Evolutionary conservation across 2,888 invertebrate genomes (phyloP).

Genomic region (Cabera pusaria): DNA sequence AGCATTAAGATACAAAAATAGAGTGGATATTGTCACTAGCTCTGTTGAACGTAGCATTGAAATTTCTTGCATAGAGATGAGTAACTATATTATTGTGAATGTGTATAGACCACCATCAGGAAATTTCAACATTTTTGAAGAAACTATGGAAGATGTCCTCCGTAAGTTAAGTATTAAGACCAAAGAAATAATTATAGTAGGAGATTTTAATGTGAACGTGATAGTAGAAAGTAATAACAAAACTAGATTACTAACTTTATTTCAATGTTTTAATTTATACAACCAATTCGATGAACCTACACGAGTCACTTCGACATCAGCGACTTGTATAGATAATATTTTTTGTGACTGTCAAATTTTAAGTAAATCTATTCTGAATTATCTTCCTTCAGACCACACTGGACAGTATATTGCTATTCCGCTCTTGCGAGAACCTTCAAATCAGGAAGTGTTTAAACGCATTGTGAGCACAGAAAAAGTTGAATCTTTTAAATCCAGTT

Average conservation of each 20-base stretch:
- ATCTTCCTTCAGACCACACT: constrained; percentile 1
- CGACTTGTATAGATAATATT: constrained; percentile 3
- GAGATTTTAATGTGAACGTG: constrained; percentile 1
- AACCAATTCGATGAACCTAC: no score
- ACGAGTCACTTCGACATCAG: neutral
- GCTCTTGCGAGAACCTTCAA: no score
- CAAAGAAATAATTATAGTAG: neutral
- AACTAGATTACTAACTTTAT: no score
- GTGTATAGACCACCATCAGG: constrained; percentile 2
- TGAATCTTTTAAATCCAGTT: no score
- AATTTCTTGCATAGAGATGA: neutral
- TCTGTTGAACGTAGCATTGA: neutral
- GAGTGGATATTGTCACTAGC: neutral
- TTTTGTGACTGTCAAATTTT: neutral
- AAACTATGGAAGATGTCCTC: neutral
- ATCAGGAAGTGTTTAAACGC: no score
- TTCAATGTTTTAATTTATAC: no score
- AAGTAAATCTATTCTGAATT: neutral
- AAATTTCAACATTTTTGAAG: neutral
- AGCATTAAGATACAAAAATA: neutral
- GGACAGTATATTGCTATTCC: neutral
- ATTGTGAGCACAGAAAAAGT: no score
- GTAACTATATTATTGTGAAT: neutral
- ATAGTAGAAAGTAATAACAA: neutral
- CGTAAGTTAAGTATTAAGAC: neutral